Evolutionary conservation across 2,113 vertebrate genomes (phyloP), one percentile per base, ranked within the genome.

Genomic region (Datnioides undecimradiatus): DNA sequence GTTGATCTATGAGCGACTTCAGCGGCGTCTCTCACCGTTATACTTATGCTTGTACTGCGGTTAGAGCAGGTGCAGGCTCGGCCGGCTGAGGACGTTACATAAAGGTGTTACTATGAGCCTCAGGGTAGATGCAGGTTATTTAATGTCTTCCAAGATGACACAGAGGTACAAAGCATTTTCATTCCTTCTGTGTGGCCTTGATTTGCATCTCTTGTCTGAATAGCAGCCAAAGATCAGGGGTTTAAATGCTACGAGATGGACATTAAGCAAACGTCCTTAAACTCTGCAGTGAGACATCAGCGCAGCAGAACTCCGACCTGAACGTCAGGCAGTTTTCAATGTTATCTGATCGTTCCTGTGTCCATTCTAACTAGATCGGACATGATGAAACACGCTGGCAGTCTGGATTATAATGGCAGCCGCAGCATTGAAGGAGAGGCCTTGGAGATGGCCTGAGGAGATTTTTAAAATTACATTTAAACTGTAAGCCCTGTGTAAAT

Each of bases 371-470:
- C 25, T 33, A 49, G 14, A 54, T 45, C 36, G 10, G 48, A 43
- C 65, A 29, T 34, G 58, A 70, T 64, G 65, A 62, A 62, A 48
- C 19, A 41, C 55, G 64, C 31, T 51, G 64, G 34, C 48, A 29
- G 19, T 46, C 31, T n/a, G 19, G 36, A 40, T 72, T 31, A 27
- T 41, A 21, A 60, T 4, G 16, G 36, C 21, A 59, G 31, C 72
- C 55, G 48, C 58, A 49, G 16, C 16, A 17, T 55, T 70, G 57
- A 75, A 70, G 48, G 58, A 57, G 65, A 57, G 29, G 41, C 66
- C 43, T 58, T 43, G 33, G 33, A 59, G 59, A 51, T 51, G 5
- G 25, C 31, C 59, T 34, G 2, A 65, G 59, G 34, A 64, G n/a
- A 57, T 45, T 68, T 79, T 19, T 60, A 31, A 14, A 19, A 67